Percentiles rank a stretch among this genome's conserved stretches.
phyloP scores from a whole-genome alignment of 2,113 vertebrate species.

The Sterrhoptilus dennistouni region DNA sequence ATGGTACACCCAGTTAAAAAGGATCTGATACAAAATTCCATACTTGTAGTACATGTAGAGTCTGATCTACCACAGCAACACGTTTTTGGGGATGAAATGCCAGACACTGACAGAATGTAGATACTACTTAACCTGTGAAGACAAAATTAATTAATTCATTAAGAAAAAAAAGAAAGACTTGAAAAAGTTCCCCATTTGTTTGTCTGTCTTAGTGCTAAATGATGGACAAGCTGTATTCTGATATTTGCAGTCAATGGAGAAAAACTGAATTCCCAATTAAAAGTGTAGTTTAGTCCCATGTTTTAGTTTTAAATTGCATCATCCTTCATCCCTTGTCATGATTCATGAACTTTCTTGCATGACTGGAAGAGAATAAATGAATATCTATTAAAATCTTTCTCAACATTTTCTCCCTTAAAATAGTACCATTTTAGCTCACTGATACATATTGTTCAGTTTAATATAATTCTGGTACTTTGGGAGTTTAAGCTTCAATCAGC shows the following conservation, averaged over 20 bases:
- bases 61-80: neutral
- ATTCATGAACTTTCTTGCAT: constrained; percentile 40
- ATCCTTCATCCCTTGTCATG: constrained; percentile 20
- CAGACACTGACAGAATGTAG: neutral
- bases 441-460: neutral
- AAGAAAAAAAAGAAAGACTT: neutral
- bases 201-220: neutral
- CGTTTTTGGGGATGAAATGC: neutral
- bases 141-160: constrained; percentile 4
- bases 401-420: neutral
- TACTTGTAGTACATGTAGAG: neutral
- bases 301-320: constrained; percentile 52
- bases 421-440: constrained; percentile 19
- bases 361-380: constrained; percentile 3
- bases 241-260: neutral
- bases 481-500: neutral
- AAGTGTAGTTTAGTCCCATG: constrained; percentile 46
- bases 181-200: neutral
- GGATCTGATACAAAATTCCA: neutral
- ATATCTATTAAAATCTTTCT: constrained; percentile 3
- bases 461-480: neutral
- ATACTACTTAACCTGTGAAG: neutral
- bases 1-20: neutral
- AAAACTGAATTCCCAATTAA: constrained; percentile 46
- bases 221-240: neutral